Base-by-base conservation (phyloP, 2,113 vertebrate genomes). In the Oplegnathus fasciatus region DNA sequence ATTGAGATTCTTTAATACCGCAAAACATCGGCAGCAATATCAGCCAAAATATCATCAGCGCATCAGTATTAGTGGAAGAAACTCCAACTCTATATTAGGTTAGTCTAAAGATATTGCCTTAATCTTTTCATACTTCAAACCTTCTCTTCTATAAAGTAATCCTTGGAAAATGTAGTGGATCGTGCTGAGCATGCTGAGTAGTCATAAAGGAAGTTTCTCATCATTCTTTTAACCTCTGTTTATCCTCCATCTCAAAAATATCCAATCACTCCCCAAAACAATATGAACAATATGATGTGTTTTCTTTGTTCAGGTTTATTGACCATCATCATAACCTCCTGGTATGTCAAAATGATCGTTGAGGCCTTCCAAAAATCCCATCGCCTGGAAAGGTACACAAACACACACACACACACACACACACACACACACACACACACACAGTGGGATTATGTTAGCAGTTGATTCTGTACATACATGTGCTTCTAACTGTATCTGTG, bases 301-400 rank as follows among this genome's bases (percentile, higher is more conserved):
- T 76, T 82, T 66, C 28, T 65, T 60, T 78, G 1, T 84, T 78
- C 68, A 99, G 98, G 98, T 71, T 76, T 98, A 40, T 88, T 96
- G 88, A 90, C 95, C 0, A 61, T 99, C 88, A 91, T 95, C 71
- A 96, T 97, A 91, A 97, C 97, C 0, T 96, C 97, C 0, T 98
- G 97, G 97, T 99, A 96, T 0, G 97, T 96, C 75, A 94, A 96
- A 70, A 91, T 74, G 85, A 95, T 98, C 80, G 92, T 94, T 61
- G 0, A 85, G 14, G 24, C 13, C 6, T 87, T 82, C 72, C 5
- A 86, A 1, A 14, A 28, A 0, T 8, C 85, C 11, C 50, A 90
- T 66, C 61, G 5, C 1, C 74, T 89, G 5, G 48, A 84, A 5
- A 93, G 69, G 92, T 93, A 73, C 13, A 32, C 42, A 57, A 13